phyloP scores from a whole-genome alignment of 2,888 invertebrate species.

The Rhimphoctona megacephalus region DNA sequence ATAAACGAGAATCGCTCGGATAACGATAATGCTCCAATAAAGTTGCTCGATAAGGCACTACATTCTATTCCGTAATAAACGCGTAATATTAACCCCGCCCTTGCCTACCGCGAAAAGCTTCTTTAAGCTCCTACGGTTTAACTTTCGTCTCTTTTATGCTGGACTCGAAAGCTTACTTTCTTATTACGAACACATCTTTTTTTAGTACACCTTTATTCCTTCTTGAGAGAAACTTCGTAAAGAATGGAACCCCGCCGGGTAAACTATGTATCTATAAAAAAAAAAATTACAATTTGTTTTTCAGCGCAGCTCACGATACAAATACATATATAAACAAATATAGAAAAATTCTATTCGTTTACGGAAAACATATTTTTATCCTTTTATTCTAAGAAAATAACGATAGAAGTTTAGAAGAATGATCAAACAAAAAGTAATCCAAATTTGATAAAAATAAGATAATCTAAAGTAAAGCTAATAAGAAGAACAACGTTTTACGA shows the following conservation, averaged over 20 bases:
- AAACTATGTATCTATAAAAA: neutral
- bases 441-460: neutral
- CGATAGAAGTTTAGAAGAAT: neutral
- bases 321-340: neutral
- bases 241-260: neutral
- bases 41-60: slow-evolving; percentile 61
- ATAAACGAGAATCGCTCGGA: slow-evolving; percentile 28
- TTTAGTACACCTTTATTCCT: slow-evolving; percentile 10
- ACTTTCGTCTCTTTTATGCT: slow-evolving; percentile 23
- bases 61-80: slow-evolving; percentile 63
- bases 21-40: slow-evolving; percentile 66
- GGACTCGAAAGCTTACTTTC: slow-evolving; percentile 18
- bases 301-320: neutral
- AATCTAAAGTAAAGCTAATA: neutral
- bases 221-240: neutral
- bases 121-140: slow-evolving; percentile 8
- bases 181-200: slow-evolving; percentile 27
- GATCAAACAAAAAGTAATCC: neutral
- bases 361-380: neutral
- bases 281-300: neutral
- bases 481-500: neutral
- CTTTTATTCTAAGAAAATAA: neutral
- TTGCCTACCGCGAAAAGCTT: slow-evolving; percentile 15
- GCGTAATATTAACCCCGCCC: slow-evolving; percentile 46
- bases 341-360: neutral